phyloP scores from a whole-genome alignment of 2,113 vertebrate species.

The Calyptommatus sinebrachiatus region DNA sequence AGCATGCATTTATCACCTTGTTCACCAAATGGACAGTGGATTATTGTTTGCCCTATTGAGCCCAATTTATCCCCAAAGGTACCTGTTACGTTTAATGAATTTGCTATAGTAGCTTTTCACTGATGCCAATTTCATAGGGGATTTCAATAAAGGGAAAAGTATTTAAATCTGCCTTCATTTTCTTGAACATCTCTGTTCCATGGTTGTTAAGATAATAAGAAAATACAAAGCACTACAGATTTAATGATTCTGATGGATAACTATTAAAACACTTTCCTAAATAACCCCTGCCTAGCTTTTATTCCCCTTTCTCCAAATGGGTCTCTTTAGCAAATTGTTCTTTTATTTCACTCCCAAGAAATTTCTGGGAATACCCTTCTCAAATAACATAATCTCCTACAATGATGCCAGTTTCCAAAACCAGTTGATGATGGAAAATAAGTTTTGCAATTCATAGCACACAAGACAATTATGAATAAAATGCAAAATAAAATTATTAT shows the following conservation, averaged over 20 bases:
- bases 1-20: slow-evolving; percentile 57
- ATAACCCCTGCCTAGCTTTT: not conserved
- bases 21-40: slow-evolving; percentile 73
- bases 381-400: too few relatives aligned
- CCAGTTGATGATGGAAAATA: too few relatives aligned
- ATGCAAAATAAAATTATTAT: not conserved
- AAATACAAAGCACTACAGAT: not conserved
- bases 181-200: not conserved
- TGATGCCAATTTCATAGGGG: not conserved
- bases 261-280: not conserved
- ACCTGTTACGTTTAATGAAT: slow-evolving; percentile 1
- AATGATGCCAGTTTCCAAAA: not conserved
- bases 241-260: too few relatives aligned
- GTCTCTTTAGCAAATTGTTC: too few relatives aligned
- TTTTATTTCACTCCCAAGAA: too few relatives aligned
- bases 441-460: not conserved
- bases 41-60: slow-evolving; percentile 49
- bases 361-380: not conserved
- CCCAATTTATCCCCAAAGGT: slow-evolving; percentile 64
- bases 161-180: not conserved
- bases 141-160: not conserved
- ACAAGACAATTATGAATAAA: not conserved
- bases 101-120: not conserved
- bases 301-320: too few relatives aligned
- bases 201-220: not conserved